Evolutionary conservation across 2,113 vertebrate genomes (phyloP).

Genomic region (Pitta sordida): DNA sequence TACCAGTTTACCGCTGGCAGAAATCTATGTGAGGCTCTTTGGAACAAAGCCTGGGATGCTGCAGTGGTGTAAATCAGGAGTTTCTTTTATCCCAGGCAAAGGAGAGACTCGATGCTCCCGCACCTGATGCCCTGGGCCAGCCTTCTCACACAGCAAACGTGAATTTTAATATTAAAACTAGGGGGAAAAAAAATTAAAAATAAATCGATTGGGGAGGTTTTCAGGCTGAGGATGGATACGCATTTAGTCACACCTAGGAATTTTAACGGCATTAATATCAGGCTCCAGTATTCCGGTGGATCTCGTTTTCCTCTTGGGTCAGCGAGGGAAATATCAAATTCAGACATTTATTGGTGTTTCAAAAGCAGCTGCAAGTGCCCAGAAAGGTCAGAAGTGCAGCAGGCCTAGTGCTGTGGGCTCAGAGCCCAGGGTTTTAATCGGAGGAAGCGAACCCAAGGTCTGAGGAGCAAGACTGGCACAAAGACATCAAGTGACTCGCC

Average conservation of each 20-base stretch:
- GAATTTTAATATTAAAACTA: not conserved
- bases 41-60: not conserved
- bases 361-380: not conserved
- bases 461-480: not conserved
- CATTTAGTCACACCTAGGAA: not conserved
- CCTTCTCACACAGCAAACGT: not conserved
- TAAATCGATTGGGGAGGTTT: rapidly evolving
- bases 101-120: not conserved
- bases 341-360: not conserved
- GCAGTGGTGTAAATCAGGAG: not conserved
- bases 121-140: not conserved
- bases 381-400: not conserved
- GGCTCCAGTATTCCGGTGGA: rapidly evolving
- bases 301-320: not conserved
- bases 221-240: not conserved
- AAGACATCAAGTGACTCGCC: not conserved
- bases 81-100: not conserved
- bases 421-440: not conserved
- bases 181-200: not conserved
- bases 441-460: not conserved
- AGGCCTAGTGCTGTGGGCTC: not conserved
- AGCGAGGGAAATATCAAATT: not conserved
- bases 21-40: not conserved
- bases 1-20: not conserved
- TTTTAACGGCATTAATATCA: not conserved